These are phyloP conservation scores for Leucania comma DNA, from an alignment of 2,888 invertebrate species.

Conservation along the genomic window DNA sequence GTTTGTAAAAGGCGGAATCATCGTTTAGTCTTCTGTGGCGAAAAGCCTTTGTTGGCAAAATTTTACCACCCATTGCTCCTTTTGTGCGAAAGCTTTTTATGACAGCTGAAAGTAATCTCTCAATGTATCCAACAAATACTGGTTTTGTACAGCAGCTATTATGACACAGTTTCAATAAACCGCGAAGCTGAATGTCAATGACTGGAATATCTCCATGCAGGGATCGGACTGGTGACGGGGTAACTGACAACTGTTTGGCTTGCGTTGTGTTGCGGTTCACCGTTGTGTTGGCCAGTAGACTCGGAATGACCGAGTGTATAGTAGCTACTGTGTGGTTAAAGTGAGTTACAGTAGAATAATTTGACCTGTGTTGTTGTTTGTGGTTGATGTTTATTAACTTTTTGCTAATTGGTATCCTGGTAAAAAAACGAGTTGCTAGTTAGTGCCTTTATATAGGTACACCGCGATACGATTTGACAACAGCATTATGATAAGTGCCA, in stretches of 20 bases:
- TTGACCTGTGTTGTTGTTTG: conserved; percentile 15
- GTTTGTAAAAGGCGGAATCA: conserved; percentile 67
- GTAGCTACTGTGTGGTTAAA: conserved; percentile 13
- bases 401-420: neutral
- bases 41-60: conserved; percentile 8
- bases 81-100: conserved; percentile 1
- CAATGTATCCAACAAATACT: conserved; percentile 6
- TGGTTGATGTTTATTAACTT: neutral
- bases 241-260: conserved; percentile 39
- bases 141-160: neutral
- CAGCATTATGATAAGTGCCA: neutral
- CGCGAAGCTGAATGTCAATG: conserved; percentile 67
- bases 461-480: neutral
- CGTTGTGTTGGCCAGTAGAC: conserved; percentile 20
- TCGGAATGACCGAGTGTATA: conserved; percentile 23
- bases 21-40: conserved; percentile 20
- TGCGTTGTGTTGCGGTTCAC: conserved; percentile 51
- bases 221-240: conserved; percentile 48
- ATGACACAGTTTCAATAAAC: conserved; percentile 37
- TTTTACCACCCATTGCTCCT: conserved; percentile 24
- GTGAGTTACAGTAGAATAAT: neutral
- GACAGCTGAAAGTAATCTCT: neutral
- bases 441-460: no score
- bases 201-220: conserved; percentile 59
- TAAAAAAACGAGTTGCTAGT: neutral